Evolutionary conservation across 1,140 invertebrate species (phyloP).

Genomic region (Zaprionus lachaisei): DNA sequence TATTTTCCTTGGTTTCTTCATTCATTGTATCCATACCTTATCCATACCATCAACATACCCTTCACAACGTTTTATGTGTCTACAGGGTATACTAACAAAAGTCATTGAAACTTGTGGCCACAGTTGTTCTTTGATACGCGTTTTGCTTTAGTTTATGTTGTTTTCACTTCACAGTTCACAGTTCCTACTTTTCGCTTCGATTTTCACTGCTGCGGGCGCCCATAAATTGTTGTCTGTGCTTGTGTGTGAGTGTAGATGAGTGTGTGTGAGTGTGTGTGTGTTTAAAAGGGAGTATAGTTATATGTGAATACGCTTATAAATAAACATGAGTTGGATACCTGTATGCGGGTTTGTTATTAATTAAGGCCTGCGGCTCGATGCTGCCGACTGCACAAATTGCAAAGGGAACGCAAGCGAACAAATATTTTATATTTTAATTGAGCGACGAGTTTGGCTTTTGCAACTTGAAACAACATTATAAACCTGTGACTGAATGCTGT

Average conservation of each 20-base stretch:
- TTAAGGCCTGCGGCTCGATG: slow-evolving; percentile 44
- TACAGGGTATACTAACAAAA: slow-evolving; percentile 14
- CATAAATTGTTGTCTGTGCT: slow-evolving; percentile 44
- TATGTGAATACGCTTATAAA: slow-evolving; percentile 40
- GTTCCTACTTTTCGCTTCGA: slow-evolving; percentile 6
- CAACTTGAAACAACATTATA: neutral
- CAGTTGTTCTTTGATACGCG: slow-evolving; percentile 57
- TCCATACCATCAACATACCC: neutral
- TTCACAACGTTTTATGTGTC: neutral
- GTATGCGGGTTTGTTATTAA: slow-evolving; percentile 56
- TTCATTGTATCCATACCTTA: rapidly evolving
- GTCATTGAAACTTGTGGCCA: slow-evolving; percentile 25
- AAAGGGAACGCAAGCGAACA: slow-evolving; percentile 18
- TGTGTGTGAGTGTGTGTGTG: neutral
- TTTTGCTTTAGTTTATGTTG: slow-evolving; percentile 50
- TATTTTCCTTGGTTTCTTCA: neutral
- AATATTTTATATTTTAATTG: slow-evolving; percentile 69
- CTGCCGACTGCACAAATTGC: slow-evolving; percentile 54
- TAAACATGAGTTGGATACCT: slow-evolving; percentile 60
- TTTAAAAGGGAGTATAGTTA: neutral
- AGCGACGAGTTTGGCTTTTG: neutral
- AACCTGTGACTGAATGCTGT: neutral
- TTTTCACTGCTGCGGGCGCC: slow-evolving; percentile 1
- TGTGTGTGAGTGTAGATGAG: neutral
- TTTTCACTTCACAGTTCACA: slow-evolving; percentile 26